Evolutionary conservation across 2,888 invertebrate species (phyloP), one percentile per base, ranked within the genome.

Genomic region (Melitaea athalia): DNA sequence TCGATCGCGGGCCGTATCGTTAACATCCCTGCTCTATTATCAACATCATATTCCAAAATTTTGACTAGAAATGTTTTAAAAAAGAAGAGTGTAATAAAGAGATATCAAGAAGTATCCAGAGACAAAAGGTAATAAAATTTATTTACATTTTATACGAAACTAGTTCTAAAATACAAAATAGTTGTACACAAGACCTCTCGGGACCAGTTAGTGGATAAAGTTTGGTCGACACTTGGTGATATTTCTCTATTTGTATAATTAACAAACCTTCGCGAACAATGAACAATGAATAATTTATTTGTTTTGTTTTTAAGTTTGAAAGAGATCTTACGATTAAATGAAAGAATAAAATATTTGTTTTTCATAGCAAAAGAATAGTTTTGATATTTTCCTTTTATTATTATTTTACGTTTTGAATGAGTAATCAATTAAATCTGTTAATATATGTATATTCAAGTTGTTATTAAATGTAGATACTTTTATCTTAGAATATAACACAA

Each of bases 161-260:
- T 31, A 31, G 24, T 5, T 38, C 53, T 24, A 31, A 31, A 53
- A 33, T 12, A 45, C 50, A 24, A 59, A 49, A 38, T 5, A 38
- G 5, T 45, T 50, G 24, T 31, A 65, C 17, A 52, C 12, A 53
- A 60, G 14, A 65, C 52, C 65, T 15, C 53, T 57, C 33, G 66
- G 61, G 66, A 62, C 42, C 45, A 52, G 53, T 61, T 55, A 67
- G 61, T 55, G 53, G 47, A 47, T 12, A 67, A 67, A 67, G 61
- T 67, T 67, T 38, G 61, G 33, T 33, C 33, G 53, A 52, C 33
- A 59, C 59, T 59, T 43, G 45, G 52, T 33, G 33, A 61, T 45
- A 55, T 53, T 14, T 67, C 66, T 62, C 49, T 55, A 49, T 67
- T 67, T 62, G 38, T 38, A 31, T 67, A 42, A 62, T 42, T 53